Evolutionary conservation across 2,113 vertebrate genomes (phyloP), one percentile per base, ranked within the genome.

Genomic region (Phalacrocorax aristotelis): DNA sequence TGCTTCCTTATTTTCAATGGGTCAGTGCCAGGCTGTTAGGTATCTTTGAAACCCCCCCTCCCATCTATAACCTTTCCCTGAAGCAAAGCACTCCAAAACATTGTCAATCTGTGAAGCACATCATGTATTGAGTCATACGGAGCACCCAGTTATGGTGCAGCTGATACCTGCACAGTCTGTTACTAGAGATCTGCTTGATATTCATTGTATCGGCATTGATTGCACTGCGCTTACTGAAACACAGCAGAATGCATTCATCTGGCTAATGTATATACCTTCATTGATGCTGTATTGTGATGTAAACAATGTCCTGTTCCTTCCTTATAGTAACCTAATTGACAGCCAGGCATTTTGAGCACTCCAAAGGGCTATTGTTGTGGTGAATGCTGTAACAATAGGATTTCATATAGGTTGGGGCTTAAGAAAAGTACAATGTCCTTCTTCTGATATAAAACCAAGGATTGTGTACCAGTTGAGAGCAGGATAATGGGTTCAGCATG

Each of bases 1-100:
- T 91, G 94, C 94, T 97, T 98, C 97, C 96, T 97, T 94, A 84
- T 97, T 97, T 96, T 97, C 95, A 86, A 92, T 91, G 88, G 96
- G 89, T 94, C 94, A 95, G 95, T 95, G 97, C 95, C 95, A 97
- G 93, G 94, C 93, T 97, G 93, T 93, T 95, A 90, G 97, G 57
- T 95, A 92, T 75, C 92, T 89, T 72, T 96, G 96, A 94, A 94
- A 75, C 38, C 48, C 72, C 55, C 36, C 74, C 77, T 90, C 71
- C 87, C 58, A 57, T 69, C 32, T 36, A 29, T 8, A 70, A 23
- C 30, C 34, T 87, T 92, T 29, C 36, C 22, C 26, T 78, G 66
- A 36, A 72, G 82, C 54, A 76, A 32, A 89, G 32, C 0, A 1
- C 32, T 70, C 55, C 46, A 21, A 92, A 84, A 64, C 40, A 42